Conservation (phyloP, 30 jellyfish, hydroid and myxozoan genomes). For the Phacellophora camtschatica region DNA sequence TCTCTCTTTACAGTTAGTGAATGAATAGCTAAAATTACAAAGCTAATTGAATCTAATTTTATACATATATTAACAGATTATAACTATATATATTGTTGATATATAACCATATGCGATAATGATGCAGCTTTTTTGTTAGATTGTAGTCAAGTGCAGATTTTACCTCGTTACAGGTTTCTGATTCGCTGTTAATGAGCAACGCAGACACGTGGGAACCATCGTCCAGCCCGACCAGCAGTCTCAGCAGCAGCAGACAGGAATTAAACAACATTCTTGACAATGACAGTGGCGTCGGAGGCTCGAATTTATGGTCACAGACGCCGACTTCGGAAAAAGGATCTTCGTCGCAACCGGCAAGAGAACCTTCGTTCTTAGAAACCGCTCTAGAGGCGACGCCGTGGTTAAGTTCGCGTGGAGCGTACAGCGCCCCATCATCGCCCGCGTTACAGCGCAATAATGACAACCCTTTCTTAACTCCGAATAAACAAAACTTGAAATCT, state of each 20-base stretch:
- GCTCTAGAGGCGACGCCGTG: conserved; percentile 86
- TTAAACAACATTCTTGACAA: conserved; percentile 87
- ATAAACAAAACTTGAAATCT: conserved; percentile 69
- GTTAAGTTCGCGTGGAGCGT: conserved; percentile 97
- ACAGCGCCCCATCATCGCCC: conserved; percentile 99
- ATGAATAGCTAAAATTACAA: no score
- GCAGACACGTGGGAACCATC: conserved; percentile 94
- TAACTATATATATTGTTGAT: no score
- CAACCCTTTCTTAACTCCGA: conserved; percentile 74
- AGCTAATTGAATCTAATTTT: no score
- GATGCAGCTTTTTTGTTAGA: no score
- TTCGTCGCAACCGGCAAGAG: conserved; percentile 71
- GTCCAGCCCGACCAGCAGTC: conserved; percentile 98
- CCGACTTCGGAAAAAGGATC: conserved; percentile 82
- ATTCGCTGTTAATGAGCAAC: conserved; percentile 56
- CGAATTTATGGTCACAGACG: conserved; percentile 79
- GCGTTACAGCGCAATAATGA: conserved; percentile 79
- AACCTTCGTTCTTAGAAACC: conserved; percentile 64
- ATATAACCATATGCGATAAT: no score
- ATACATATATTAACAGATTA: no score
- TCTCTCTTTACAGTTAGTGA: no score
- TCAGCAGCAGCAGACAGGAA: conserved; percentile 98
- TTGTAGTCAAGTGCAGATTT: background rate
- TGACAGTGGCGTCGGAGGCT: conserved; percentile 92
- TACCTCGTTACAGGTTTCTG: conserved; percentile 32